Evolutionary conservation across 2,888 invertebrate genomes (phyloP), one percentile per base, ranked within the genome.

Genomic region (Drosophila subsilvestris): DNA sequence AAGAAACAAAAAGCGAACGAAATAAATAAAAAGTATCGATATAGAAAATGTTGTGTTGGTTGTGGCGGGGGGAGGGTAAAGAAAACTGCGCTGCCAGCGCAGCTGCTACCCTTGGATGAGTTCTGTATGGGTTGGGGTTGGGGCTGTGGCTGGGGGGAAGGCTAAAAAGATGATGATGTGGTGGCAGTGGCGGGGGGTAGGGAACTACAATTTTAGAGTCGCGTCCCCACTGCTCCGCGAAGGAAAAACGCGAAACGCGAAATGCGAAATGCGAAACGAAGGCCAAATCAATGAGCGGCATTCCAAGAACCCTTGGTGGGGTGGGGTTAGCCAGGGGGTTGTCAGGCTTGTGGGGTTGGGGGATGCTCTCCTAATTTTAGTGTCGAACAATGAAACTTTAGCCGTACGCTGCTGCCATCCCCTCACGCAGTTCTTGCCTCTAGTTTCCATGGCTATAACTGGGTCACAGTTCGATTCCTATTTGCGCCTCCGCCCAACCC

Each of bases 11-110:
- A 79, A 82, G 56, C 62, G 62, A 86, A 83, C 62, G 62, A 86
- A 86, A 77, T 72, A 77, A 88, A 77, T 73, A 73, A 81, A 86
- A 83, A 80, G 86, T 79, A 86, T 86, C 80, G 72, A 86, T 84
- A 73, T 73, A 79, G 72, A 82, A 85, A 73, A 79, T 72, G 77
- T 75, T 73, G 75, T 50, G 20, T 20, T 20, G 20, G 1, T 3
- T 20, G 20, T 2, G 20, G 20, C 1, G 20, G 25, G 6, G 72
- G 27, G 9, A 7, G 37, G 47, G 32, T 27, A 45, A 73, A 63
- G 62, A 73, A 73, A 77, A 62, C 60, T 60, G 62, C 45, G 69
- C 67, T 44, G 53, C 66, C 18, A 49, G 54, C 75, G 68, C 75
- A 67, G 75, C 70, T 75, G 75, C 75, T 56, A 67, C 59, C 71